Evolutionary conservation across 2,113 vertebrate genomes (phyloP).

Genomic region (Athene noctua): DNA sequence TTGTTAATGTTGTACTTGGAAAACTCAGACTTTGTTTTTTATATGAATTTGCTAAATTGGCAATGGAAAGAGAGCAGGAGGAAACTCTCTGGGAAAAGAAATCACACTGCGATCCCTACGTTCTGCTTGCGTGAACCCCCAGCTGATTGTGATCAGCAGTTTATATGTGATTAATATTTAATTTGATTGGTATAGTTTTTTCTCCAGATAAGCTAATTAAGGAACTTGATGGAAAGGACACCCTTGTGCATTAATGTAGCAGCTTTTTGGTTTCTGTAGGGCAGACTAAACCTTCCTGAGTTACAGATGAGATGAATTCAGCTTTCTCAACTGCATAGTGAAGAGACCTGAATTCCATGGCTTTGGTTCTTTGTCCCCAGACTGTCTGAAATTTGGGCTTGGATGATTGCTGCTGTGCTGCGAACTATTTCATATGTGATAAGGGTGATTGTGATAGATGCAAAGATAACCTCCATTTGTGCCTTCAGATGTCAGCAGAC

Average conservation of each 20-base stretch:
- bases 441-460: neutral
- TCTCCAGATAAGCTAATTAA: slow-evolving; percentile 76
- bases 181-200: slow-evolving; percentile 76
- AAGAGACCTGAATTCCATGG: neutral
- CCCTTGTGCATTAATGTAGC: slow-evolving; percentile 45
- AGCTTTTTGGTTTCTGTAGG: slow-evolving; percentile 52
- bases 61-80: slow-evolving; percentile 58
- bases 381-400: neutral
- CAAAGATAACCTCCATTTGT: neutral
- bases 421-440: neutral
- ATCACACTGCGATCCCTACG: slow-evolving; percentile 40
- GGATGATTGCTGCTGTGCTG: neutral
- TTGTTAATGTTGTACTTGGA: slow-evolving; percentile 67
- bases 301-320: slow-evolving; percentile 5
- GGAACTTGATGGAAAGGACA: slow-evolving; percentile 58
- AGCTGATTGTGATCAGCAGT: slow-evolving; percentile 72
- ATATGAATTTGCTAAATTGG: slow-evolving; percentile 70
- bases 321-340: neutral
- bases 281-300: slow-evolving; percentile 19
- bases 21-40: slow-evolving; percentile 69
- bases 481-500: neutral
- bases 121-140: slow-evolving; percentile 52
- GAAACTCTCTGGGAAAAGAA: slow-evolving; percentile 57
- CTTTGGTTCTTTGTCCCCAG: neutral
- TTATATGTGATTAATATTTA: slow-evolving; percentile 80